These are phyloP conservation scores for Meloidogyne floridensis DNA, from an alignment of 1,140 invertebrate genomes.

Conservation along the genomic window DNA sequence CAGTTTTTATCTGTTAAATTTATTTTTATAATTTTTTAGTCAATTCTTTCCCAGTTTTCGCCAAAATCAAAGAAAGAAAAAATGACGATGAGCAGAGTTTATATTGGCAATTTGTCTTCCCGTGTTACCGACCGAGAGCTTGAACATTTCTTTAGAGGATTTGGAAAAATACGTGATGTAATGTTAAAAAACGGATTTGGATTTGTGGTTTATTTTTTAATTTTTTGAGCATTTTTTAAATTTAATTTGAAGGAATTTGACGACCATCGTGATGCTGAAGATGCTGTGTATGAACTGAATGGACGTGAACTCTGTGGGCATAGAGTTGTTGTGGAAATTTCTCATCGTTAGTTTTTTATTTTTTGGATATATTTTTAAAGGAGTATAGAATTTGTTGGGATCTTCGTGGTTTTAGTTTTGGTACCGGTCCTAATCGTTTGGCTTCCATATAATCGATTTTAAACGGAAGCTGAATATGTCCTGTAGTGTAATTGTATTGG, in stretches of 20 bases:
- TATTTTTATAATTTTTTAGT: too few relatives aligned
- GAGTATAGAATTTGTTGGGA: conserved; percentile 34
- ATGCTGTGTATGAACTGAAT: conserved; percentile 95
- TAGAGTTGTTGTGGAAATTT: conserved; percentile 70
- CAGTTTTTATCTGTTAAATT: too few relatives aligned
- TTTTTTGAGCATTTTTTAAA: conserved; percentile 27
- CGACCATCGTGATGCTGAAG: conserved; percentile 94
- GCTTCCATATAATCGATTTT: too few relatives aligned
- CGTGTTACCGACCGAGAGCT: conserved; percentile 91
- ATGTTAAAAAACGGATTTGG: conserved; percentile 98
- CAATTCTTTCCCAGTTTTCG: too few relatives aligned
- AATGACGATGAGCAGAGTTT: conserved; percentile 73
- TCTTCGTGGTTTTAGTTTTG: too few relatives aligned
- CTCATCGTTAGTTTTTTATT: conserved; percentile 66
- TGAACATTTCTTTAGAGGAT: conserved; percentile 76
- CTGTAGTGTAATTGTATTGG: too few relatives aligned
- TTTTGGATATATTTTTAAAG: conserved; percentile 48
- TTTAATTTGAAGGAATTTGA: conserved; percentile 84
- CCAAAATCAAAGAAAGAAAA: neutral
- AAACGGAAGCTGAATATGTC: too few relatives aligned
- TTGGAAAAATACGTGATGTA: conserved; percentile 91
- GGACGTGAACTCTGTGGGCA: conserved; percentile 92
- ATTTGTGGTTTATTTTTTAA: conserved; percentile 82
- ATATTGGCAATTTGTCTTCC: conserved; percentile 86
- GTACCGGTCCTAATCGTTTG: too few relatives aligned